These are phyloP conservation scores for Cygnus atratus DNA, from an alignment of 2,113 vertebrate species.

Conservation along the genomic window DNA sequence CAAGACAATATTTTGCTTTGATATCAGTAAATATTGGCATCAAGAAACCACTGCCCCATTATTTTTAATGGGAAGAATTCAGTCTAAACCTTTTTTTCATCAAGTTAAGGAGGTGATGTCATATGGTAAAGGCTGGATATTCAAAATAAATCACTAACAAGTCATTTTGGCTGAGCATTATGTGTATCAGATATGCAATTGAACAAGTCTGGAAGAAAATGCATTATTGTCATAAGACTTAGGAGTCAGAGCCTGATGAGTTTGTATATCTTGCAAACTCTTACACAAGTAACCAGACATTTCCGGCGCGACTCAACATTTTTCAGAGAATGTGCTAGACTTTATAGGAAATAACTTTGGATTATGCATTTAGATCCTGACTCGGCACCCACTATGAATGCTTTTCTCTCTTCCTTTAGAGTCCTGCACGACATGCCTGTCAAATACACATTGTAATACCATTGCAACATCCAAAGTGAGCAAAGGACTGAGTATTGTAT, in stretches of 20 bases:
- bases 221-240: constrained; percentile 55
- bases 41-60: constrained; percentile 53
- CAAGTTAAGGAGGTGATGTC: constrained; percentile 69
- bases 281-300: constrained; percentile 64
- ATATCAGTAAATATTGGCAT: constrained; percentile 69
- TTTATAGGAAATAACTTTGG: constrained; percentile 7
- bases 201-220: constrained; percentile 61
- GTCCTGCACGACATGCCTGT: neutral
- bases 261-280: constrained; percentile 46
- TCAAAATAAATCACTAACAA: constrained; percentile 69
- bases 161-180: constrained; percentile 43
- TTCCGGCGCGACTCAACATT: constrained; percentile 47
- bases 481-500: neutral
- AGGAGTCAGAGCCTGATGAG: constrained; percentile 41
- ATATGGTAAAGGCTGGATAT: constrained; percentile 57
- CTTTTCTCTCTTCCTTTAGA: neutral
- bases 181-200: constrained; percentile 63
- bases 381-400: constrained; percentile 9
- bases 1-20: constrained; percentile 62
- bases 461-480: neutral
- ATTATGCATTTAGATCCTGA: neutral
- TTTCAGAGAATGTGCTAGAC: constrained; percentile 9
- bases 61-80: constrained; percentile 65
- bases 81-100: constrained; percentile 66
- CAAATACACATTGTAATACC: neutral